These are phyloP conservation scores for Ormyrus thymus DNA, from an alignment of 2,888 invertebrate species.

Conservation along the genomic window DNA sequence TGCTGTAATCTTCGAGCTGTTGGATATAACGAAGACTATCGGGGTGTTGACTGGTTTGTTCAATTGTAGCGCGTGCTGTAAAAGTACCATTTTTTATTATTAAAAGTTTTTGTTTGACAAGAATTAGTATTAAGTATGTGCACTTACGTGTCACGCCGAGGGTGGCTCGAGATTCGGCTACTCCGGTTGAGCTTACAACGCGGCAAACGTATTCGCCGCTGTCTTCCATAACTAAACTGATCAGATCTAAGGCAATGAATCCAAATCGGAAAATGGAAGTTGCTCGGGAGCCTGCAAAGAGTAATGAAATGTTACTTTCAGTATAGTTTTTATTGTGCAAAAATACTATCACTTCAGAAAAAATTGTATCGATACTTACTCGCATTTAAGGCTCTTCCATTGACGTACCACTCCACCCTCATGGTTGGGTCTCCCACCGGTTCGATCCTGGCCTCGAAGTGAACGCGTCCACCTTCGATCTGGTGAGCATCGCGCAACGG, in stretches of 20 bases:
- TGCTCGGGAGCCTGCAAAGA: constrained; percentile 89
- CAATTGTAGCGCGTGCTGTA: constrained; percentile 86
- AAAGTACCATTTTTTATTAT: not conserved
- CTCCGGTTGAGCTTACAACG: constrained; percentile 90
- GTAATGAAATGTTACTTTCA: constrained; percentile 13
- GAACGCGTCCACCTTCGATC: constrained; percentile 93
- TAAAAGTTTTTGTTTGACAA: not conserved
- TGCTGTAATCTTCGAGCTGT: constrained; percentile 92
- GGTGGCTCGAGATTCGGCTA: constrained; percentile 89
- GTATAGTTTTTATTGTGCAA: constrained; percentile 4
- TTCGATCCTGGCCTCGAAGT: constrained; percentile 98
- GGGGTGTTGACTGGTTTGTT: constrained; percentile 92
- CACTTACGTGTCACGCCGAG: constrained; percentile 82
- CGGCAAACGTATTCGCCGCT: constrained; percentile 94
- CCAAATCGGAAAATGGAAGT: constrained; percentile 98
- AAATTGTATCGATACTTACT: constrained; percentile 79
- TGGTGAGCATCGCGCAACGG: constrained; percentile 88
- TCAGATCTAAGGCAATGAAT: constrained; percentile 94
- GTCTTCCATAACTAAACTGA: constrained; percentile 90
- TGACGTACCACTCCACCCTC: constrained; percentile 96
- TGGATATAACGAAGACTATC: constrained; percentile 93
- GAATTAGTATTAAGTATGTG: not conserved
- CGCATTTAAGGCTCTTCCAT: constrained; percentile 92
- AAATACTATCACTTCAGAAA: constrained; percentile 1
- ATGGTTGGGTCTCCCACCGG: constrained; percentile 97